Base-by-base conservation (phyloP, 2,888 invertebrate genomes). In the Pinctada fucata region DNA sequence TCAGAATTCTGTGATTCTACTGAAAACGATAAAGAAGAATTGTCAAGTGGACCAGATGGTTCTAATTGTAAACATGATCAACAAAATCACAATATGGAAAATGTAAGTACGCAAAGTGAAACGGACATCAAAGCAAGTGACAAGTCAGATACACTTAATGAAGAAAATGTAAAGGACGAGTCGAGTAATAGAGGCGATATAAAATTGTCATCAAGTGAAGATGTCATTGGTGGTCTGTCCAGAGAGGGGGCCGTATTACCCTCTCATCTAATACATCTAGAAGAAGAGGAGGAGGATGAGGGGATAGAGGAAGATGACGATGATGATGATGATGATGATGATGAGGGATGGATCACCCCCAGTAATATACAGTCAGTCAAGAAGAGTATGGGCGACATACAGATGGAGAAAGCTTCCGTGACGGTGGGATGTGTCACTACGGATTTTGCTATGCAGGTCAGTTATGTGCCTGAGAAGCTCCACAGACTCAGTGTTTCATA, bases 371-470 rank as follows among this genome's bases (percentile, higher is more conserved):
- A 94, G 83, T 94, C 94, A 87, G 95, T 96, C 16, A 96, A 96
- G 90, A 95, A 95, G 88, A 95, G 95, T 90, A 94, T 96, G 91
- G 95, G 95, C 84, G 93, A 84, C 16, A 82, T 72, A 0, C 84
- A 81, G 52, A 52, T 75, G 52, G 86, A 87, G 74, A 83, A 83
- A 68, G 85, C 87, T 51, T 83, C 83, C 4, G 90, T 91, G 5
- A 65, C 94, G 84, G 98, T 99, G 49, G 99, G 97, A 0, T 99
- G 99, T 90, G 95, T 99, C 87, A 98, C 99, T 6, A 97, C 97
- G 76, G 99, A 99, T 93, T 99, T 97, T 94, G 97, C 99, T 0
- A 97, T 99, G 95, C 99, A 99, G 94, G 94, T 94, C 80, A 31
- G n/a, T 5, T 3, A 47, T 63, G 47, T 69, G 13, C 58, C 16